Percentiles rank a stretch among this genome's conserved stretches.
These are phyloP conservation scores for Podiceps cristatus DNA, from an alignment of 2,113 vertebrate species.

Conservation along the genomic window DNA sequence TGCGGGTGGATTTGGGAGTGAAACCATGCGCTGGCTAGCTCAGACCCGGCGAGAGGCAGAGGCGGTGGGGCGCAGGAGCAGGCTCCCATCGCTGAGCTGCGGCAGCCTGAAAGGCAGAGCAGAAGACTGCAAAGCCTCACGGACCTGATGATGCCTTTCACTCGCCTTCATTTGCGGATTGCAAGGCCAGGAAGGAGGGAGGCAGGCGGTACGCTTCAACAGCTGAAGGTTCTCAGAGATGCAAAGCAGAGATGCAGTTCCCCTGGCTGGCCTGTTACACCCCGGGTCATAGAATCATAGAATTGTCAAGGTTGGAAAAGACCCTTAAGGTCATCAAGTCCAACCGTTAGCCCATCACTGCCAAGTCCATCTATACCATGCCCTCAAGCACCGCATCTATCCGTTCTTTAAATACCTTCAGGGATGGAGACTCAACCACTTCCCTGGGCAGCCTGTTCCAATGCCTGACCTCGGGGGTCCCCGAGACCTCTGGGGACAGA, in stretches of 20 bases:
- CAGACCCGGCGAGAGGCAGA: neutral
- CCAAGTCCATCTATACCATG: too few species aligned
- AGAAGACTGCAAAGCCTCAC: neutral
- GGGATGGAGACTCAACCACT: too few species aligned
- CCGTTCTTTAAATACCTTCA: too few species aligned
- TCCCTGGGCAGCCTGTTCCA: too few species aligned
- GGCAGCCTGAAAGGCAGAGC: neutral
- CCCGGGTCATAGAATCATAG: too few species aligned
- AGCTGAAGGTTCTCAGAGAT: neutral
- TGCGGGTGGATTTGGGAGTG: neutral
- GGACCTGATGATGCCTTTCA: neutral
- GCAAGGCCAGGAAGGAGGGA: neutral
- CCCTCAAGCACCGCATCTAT: too few species aligned
- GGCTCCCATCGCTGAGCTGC: accelerated
- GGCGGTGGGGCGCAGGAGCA: neutral
- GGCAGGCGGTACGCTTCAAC: neutral
- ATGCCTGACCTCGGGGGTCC: too few species aligned
- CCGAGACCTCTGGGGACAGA: neutral
- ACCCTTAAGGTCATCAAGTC: too few species aligned
- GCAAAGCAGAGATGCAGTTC: neutral
- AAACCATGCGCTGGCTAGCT: neutral
- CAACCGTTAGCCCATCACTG: too few species aligned
- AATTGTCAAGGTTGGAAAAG: too few species aligned
- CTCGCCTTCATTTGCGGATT: neutral
- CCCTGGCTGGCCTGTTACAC: neutral